Evolutionary conservation across 2,888 invertebrate species (phyloP), one percentile per base, ranked within the genome.

Genomic region (Suillia variegata): DNA sequence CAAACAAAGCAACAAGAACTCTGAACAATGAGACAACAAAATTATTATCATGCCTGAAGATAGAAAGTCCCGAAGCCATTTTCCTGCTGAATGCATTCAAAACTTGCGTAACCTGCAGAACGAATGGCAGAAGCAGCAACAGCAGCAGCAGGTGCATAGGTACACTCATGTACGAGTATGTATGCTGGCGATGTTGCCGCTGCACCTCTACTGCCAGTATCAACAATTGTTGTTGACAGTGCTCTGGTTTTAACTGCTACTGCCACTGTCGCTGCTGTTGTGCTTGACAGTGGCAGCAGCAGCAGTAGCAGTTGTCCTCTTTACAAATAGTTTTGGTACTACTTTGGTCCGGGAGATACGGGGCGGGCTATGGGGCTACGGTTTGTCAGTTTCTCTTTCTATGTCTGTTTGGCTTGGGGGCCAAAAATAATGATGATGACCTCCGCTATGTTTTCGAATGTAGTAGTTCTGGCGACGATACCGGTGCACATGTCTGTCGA

Each of bases 371-470:
- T 26, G 26, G 26, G 5, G 26, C 26, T n/a, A n/a, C n/a, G n/a
- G n/a, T n/a, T n/a, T n/a, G n/a, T n/a, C n/a, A n/a, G n/a, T n/a
- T n/a, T n/a, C n/a, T n/a, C n/a, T n/a, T n/a, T n/a, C n/a, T 26
- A 26, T 26, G 26, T 6, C 5, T 12, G 33, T 18, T 31, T 26
- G 45, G 21, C n/a, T n/a, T n/a, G n/a, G n/a, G n/a, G n/a, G n/a
- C n/a, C 33, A 20, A 48, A 33, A 33, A 55, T 55, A 55, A 48
- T 55, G 55, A 55, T 55, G 55, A n/a, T n/a, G 20, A 33, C 48
- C 33, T 48, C 21, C 4, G 48, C 33, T 20, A 49, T 38, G n/a
- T 38, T 10, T 38, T 38, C n/a, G 38, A 38, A n/a, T 38, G n/a
- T 26, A n/a, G n/a, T n/a, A n/a, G n/a, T n/a, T n/a, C n/a, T n/a